These are phyloP conservation scores for Hippopotamus amphibius DNA, from an alignment of 2,113 vertebrate genomes.

Conservation along the genomic window DNA sequence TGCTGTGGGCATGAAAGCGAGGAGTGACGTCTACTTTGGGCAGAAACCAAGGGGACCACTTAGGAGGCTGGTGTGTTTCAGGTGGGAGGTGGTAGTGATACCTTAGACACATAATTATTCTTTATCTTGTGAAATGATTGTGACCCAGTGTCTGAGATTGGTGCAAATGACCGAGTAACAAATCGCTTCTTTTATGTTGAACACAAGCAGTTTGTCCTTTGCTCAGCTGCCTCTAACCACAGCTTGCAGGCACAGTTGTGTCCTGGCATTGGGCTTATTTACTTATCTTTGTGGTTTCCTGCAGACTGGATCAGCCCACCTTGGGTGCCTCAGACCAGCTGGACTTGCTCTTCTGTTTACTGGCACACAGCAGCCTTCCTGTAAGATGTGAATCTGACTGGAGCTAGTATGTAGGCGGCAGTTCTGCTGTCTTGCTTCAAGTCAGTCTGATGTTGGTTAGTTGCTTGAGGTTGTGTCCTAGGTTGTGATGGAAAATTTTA, in stretches of 20 bases:
- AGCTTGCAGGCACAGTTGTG: background rate
- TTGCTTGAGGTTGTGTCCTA: background rate
- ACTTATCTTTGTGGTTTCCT: slow-evolving; percentile 16
- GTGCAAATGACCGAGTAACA: background rate
- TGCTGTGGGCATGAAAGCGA: background rate
- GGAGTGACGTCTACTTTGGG: background rate
- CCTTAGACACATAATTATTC: background rate
- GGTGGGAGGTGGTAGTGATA: background rate
- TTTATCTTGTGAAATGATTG: background rate
- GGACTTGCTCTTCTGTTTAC: background rate
- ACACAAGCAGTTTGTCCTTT: background rate
- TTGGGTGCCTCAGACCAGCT: background rate
- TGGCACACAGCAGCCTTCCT: background rate
- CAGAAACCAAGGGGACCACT: background rate
- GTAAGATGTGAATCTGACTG: background rate
- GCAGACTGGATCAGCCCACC: background rate
- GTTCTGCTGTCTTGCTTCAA: background rate
- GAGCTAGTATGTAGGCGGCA: background rate
- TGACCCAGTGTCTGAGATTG: background rate
- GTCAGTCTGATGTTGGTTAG: background rate
- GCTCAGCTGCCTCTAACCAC: background rate
- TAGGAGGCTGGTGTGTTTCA: background rate
- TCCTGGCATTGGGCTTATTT: background rate
- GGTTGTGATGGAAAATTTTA: background rate
- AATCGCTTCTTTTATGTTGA: background rate